Conservation (phyloP, 2,888 invertebrate genomes). For the Vanessa cardui region DNA sequence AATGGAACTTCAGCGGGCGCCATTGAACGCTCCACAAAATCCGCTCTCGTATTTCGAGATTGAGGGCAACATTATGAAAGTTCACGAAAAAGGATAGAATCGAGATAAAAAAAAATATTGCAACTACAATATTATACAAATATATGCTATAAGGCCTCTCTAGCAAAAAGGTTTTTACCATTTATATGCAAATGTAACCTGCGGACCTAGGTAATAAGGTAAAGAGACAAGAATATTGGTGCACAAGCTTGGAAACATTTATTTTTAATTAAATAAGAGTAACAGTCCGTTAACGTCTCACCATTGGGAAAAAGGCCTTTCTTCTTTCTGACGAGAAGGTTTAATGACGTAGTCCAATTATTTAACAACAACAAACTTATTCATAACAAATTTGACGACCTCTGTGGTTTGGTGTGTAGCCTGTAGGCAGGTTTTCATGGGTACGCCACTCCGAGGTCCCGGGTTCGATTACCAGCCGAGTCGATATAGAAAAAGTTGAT, state of each 20-base stretch:
- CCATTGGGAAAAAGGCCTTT: too few relatives aligned
- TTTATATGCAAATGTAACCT: conserved; percentile 25
- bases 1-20: conserved; percentile 16
- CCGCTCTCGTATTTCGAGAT: conserved; percentile 25
- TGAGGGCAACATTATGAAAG: conserved; percentile 26
- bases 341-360: background rate
- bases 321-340: too few relatives aligned
- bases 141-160: conserved; percentile 18
- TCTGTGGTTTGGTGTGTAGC: too few relatives aligned
- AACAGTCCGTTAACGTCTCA: too few relatives aligned
- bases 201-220: conserved; percentile 11
- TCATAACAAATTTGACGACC: too few relatives aligned
- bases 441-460: too few relatives aligned
- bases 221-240: background rate
- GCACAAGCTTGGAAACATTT: too few relatives aligned
- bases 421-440: too few relatives aligned
- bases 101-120: conserved; percentile 16
- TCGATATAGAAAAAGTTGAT: too few relatives aligned
- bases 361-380: background rate
- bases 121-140: conserved; percentile 26
- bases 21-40: conserved; percentile 30
- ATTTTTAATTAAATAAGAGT: too few relatives aligned
- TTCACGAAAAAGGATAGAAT: conserved; percentile 13
- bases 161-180: conserved; percentile 17
- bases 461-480: too few relatives aligned